Evolutionary conservation across 2,113 vertebrate species (phyloP).

Genomic region (Willisornis vidua): DNA sequence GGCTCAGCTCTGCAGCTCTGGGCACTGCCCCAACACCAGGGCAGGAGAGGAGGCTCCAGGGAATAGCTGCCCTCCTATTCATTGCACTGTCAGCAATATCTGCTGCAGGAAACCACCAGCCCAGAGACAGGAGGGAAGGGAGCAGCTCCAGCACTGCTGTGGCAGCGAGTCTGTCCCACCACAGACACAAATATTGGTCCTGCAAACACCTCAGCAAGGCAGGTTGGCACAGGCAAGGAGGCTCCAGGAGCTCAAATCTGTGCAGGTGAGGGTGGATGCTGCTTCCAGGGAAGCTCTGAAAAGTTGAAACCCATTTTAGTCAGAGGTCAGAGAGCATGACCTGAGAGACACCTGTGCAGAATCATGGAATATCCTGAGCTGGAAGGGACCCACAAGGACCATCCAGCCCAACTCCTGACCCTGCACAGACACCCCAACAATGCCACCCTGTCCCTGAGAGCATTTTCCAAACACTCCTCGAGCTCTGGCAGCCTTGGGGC

Average conservation of each 20-base stretch:
- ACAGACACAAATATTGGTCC: rapidly evolving
- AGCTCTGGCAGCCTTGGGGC: neutral
- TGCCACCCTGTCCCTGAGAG: neutral
- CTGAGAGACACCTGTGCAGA: neutral
- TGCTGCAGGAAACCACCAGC: neutral
- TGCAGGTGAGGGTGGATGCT: neutral
- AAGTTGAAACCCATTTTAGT: neutral
- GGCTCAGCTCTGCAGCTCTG: neutral
- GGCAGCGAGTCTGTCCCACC: neutral
- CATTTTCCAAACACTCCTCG: rapidly evolving
- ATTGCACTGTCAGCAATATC: neutral
- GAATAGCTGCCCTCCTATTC: rapidly evolving
- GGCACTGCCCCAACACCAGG: neutral
- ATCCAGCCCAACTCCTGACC: neutral
- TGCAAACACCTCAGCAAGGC: neutral
- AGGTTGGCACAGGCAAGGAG: neutral
- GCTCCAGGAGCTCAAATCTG: neutral
- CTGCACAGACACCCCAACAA: neutral
- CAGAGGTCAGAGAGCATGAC: neutral
- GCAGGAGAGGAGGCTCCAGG: neutral
- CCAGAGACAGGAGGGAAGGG: rapidly evolving
- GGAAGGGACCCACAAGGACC: neutral
- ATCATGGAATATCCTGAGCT: neutral
- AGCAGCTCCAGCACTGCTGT: neutral
- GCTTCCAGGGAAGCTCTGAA: neutral